Percentiles rank a stretch among this genome's conserved stretches.
Conservation (phyloP, 1,140 invertebrate genomes). For the Chlorops oryzae region DNA sequence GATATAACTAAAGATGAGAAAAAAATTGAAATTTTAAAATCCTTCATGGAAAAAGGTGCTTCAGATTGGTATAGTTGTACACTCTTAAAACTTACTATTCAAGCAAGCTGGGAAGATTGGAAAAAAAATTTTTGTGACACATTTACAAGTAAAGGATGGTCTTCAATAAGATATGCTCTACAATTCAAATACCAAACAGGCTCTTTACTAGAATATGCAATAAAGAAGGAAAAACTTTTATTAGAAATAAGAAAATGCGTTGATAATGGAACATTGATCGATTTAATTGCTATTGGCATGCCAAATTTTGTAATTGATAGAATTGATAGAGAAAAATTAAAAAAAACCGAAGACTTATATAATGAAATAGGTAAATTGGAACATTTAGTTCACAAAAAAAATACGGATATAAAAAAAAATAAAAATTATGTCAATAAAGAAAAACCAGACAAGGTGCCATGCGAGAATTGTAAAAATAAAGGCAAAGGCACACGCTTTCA, state of each 20-base stretch:
- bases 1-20: constrained; percentile 24
- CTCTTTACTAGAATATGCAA: constrained; percentile 40
- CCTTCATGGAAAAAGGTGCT: constrained; percentile 29
- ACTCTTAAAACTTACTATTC: constrained; percentile 29
- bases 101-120: constrained; percentile 32
- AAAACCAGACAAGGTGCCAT: constrained; percentile 22
- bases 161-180: constrained; percentile 30
- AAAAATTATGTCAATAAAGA: constrained; percentile 20
- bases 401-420: no score
- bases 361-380: constrained; percentile 24
- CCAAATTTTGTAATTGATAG: constrained; percentile 23
- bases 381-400: constrained; percentile 24
- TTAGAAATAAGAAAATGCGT: constrained; percentile 20
- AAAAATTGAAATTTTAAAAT: no score
- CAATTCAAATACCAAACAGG: constrained; percentile 28
- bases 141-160: constrained; percentile 36
- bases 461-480: constrained; percentile 27
- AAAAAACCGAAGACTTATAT: constrained; percentile 15
- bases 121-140: constrained; percentile 35
- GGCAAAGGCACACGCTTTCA: constrained; percentile 27
- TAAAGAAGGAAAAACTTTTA: no score
- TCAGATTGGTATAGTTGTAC: constrained; percentile 31
- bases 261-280: constrained; percentile 15
- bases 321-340: constrained; percentile 19
- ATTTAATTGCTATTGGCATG: constrained; percentile 19